Conservation (phyloP, 2,888 invertebrate species). For the Helleia helle region DNA sequence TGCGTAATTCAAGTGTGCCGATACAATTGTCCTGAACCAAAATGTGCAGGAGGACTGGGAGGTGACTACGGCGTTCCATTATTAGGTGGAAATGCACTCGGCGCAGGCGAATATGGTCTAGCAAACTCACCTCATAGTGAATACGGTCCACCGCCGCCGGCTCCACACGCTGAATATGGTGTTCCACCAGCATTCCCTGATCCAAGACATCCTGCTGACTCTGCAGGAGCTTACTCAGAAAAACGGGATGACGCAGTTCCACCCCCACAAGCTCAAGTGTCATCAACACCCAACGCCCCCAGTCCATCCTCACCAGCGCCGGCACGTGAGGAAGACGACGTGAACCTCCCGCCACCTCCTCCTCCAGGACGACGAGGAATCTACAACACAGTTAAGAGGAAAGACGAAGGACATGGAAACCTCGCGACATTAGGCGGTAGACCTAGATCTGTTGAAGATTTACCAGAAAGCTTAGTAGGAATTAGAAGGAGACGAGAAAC, state of each 20-base stretch:
- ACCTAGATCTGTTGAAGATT: constrained; percentile 90
- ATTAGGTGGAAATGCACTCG: constrained; percentile 74
- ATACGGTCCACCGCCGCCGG: constrained; percentile 80
- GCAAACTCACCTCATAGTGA: constrained; percentile 73
- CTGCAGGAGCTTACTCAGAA: constrained; percentile 87
- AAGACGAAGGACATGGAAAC: constrained; percentile 84
- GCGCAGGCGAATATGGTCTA: constrained; percentile 78
- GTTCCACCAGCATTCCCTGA: constrained; percentile 89
- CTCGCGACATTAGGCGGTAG: constrained; percentile 88
- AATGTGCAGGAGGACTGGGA: constrained; percentile 80
- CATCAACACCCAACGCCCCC: constrained; percentile 79
- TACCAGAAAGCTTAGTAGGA: constrained; percentile 84
- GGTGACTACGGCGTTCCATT: constrained; percentile 80
- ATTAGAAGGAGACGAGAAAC: constrained; percentile 78
- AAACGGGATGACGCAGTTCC: constrained; percentile 86
- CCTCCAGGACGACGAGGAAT: constrained; percentile 85
- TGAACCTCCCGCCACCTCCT: constrained; percentile 88
- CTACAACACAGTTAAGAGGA: constrained; percentile 90
- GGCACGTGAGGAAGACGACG: constrained; percentile 72
- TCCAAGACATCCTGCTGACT: constrained; percentile 90
- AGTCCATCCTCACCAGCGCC: constrained; percentile 71
- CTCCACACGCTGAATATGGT: constrained; percentile 79
- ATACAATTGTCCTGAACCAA: constrained; percentile 94
- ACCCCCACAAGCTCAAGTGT: constrained; percentile 86
- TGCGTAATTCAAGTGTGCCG: constrained; percentile 96